phyloP scores from a whole-genome alignment of 2,113 vertebrate species.

The Regulus satrapa region DNA sequence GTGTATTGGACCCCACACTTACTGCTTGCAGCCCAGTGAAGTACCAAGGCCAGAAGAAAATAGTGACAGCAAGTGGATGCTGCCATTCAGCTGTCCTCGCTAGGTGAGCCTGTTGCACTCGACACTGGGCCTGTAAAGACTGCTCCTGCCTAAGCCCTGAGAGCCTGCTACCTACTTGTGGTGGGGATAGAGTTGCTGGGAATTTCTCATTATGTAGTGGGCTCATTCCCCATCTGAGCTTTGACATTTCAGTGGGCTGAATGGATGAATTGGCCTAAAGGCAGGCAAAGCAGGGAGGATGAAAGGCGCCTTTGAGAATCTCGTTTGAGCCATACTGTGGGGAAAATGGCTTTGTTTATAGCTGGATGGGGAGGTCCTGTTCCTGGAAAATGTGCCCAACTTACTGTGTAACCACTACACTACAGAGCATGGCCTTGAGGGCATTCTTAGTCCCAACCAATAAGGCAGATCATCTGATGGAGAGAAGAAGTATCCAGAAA shows the following conservation, averaged over 20 bases:
- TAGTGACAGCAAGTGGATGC: neutral
- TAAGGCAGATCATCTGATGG: neutral
- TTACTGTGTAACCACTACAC: neutral
- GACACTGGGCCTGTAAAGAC: neutral
- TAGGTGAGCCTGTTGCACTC: neutral
- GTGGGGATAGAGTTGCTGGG: neutral
- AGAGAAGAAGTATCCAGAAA: neutral
- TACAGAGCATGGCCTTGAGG: neutral
- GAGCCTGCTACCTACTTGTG: neutral
- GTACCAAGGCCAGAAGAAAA: neutral
- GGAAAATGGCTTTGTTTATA: neutral
- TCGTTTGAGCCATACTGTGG: neutral
- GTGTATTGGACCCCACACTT: neutral
- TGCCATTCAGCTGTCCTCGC: neutral
- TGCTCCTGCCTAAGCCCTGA: neutral
- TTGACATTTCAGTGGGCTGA: slow-evolving; percentile 56
- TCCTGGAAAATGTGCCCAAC: neutral
- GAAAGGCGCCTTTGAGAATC: slow-evolving; percentile 51
- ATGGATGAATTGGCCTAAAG: slow-evolving; percentile 6
- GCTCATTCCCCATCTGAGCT: neutral
- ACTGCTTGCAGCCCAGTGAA: neutral
- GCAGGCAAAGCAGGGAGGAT: neutral
- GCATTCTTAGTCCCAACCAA: neutral
- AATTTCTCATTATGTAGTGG: neutral
- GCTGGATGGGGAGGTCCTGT: neutral